A percentile compares a stretch with the other conserved stretches of the same genome.
These are phyloP conservation scores for Sthenelais limicola DNA, from an alignment of 2,888 invertebrate species.

Conservation along the genomic window DNA sequence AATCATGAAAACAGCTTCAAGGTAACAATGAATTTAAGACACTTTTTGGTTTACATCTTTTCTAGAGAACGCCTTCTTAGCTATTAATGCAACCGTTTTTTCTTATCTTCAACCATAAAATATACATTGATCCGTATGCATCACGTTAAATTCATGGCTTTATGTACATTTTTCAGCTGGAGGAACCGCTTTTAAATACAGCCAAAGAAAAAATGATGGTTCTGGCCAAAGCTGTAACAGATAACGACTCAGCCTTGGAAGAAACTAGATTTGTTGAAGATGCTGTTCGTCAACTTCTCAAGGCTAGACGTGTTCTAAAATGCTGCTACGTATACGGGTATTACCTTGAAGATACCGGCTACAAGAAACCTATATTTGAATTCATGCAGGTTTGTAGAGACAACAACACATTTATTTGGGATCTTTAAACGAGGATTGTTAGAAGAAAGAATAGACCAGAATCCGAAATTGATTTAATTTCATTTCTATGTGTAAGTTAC, in stretches of 20 bases:
- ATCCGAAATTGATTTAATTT: no score
- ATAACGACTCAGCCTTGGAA: slow-evolving; percentile 66
- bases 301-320: slow-evolving; percentile 78
- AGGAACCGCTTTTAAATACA: slow-evolving; percentile 77
- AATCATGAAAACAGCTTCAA: slow-evolving; percentile 79
- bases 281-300: slow-evolving; percentile 78
- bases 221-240: slow-evolving; percentile 75
- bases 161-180: slow-evolving; percentile 75
- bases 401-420: not conserved
- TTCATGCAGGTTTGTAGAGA: slow-evolving; percentile 78
- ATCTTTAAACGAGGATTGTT: not conserved
- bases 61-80: not conserved
- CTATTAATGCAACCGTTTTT: no score
- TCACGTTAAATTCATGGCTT: no score
- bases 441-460: no score
- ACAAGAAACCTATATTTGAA: slow-evolving; percentile 80
- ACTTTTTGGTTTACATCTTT: not conserved
- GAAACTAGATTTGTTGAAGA: slow-evolving; percentile 77
- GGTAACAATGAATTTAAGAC: no score
- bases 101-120: no score
- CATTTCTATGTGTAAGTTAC: no score
- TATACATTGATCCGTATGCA: no score
- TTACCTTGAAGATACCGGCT: slow-evolving; percentile 78
- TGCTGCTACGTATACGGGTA: slow-evolving; percentile 81
- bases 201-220: slow-evolving; percentile 79